Percentiles rank a stretch among this genome's conserved stretches.
These are phyloP conservation scores for Morpho deidamia DNA, from an alignment of 2,888 invertebrate genomes.

Conservation along the genomic window DNA sequence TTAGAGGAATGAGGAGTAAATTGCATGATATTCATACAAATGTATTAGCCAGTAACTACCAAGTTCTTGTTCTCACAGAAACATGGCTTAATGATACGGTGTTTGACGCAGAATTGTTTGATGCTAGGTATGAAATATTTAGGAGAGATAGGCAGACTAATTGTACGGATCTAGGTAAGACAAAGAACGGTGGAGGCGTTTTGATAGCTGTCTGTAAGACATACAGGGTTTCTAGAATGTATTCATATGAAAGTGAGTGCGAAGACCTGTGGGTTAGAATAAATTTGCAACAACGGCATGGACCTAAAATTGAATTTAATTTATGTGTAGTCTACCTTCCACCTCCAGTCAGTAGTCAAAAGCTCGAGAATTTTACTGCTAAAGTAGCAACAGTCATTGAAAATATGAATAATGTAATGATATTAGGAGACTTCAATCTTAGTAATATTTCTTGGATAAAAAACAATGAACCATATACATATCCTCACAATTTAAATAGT, in stretches of 20 bases:
- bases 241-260: background rate
- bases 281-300: too few species aligned
- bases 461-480: too few species aligned
- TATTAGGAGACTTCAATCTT: too few species aligned
- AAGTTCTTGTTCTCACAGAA: background rate
- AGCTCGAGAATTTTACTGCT: background rate
- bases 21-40: background rate
- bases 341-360: background rate
- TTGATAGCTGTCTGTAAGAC: background rate
- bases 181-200: background rate
- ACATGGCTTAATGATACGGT: background rate
- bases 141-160: background rate
- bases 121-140: background rate
- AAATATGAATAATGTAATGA: too few species aligned
- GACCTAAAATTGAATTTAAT: background rate
- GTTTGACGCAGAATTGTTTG: background rate
- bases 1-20: background rate
- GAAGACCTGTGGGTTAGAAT: background rate
- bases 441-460: too few species aligned
- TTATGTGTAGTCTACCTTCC: background rate
- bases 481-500: too few species aligned
- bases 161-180: background rate
- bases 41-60: background rate
- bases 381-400: too few species aligned
- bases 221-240: background rate